A percentile compares a stretch with the other conserved stretches of the same genome.
phyloP scores from a whole-genome alignment of 2,797 vertebrate genomes.

The Myiotriccus ornatus region DNA sequence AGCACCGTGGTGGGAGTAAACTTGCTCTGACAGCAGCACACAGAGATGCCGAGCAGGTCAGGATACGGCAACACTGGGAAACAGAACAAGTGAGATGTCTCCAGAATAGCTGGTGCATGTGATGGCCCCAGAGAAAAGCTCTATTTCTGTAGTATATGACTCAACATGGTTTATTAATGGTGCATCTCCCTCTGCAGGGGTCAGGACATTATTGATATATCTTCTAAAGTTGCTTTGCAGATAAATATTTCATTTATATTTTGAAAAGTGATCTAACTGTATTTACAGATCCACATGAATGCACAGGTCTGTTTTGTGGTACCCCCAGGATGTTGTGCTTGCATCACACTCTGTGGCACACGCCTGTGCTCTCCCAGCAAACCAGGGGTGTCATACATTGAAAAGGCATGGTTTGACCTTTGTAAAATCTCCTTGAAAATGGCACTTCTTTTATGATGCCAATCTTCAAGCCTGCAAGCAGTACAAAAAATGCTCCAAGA shows the following conservation, averaged over 20 bases:
- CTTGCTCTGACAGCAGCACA: background rate
- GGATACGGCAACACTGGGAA: background rate
- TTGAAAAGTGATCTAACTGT: background rate
- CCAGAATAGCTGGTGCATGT: background rate
- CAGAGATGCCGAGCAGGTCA: background rate
- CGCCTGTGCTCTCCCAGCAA: background rate
- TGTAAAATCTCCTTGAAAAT: background rate
- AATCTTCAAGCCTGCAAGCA: background rate
- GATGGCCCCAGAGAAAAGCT: background rate
- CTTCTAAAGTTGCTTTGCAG: background rate
- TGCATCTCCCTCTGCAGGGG: background rate
- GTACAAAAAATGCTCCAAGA: fast-evolving
- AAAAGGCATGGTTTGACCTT: background rate
- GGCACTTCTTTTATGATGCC: background rate
- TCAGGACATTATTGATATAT: fast-evolving
- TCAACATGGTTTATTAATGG: background rate
- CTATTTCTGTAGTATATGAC: background rate
- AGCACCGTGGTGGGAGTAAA: background rate
- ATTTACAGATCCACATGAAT: fast-evolving
- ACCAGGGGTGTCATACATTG: fast-evolving
- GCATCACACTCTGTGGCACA: background rate
- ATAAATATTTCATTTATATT: background rate
- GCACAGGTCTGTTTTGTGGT: background rate
- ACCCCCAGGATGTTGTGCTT: background rate
- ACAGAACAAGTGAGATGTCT: background rate